Percentiles rank a stretch among this genome's conserved stretches.
These are phyloP conservation scores for Cyrtonyx montezumae DNA, from an alignment of 2,113 vertebrate genomes.

Conservation along the genomic window DNA sequence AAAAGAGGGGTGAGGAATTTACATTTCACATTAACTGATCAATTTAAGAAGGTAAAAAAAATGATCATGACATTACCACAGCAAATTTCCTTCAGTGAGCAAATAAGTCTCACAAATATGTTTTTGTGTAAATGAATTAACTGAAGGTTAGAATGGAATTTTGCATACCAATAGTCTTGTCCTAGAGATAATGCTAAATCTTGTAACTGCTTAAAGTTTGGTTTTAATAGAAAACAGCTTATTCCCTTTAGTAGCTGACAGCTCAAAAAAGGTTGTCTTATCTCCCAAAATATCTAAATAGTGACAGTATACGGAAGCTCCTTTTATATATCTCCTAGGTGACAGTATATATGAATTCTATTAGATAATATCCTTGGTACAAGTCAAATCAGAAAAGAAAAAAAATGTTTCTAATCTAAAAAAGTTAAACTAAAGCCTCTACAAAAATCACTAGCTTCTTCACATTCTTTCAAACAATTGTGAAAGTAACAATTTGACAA, in stretches of 20 bases:
- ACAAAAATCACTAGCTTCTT: neutral
- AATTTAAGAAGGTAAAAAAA: neutral
- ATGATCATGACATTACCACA: neutral
- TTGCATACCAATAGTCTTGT: neutral
- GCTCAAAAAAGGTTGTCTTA: neutral
- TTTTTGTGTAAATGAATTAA: neutral
- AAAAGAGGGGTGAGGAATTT: neutral
- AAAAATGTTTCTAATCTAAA: neutral
- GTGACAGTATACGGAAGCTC: neutral
- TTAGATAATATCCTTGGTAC: neutral
- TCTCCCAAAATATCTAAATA: conserved; percentile 35
- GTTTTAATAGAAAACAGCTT: conserved; percentile 36
- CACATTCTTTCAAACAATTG: neutral
- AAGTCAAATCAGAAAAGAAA: neutral
- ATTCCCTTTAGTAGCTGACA: neutral
- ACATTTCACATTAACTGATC: neutral
- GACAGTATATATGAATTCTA: conserved; percentile 30
- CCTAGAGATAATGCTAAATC: neutral
- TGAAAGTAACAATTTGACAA: neutral
- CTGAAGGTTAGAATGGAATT: neutral
- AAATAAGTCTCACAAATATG: neutral
- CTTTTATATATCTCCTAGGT: conserved; percentile 15
- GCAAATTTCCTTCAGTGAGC: neutral
- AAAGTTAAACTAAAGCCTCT: neutral
- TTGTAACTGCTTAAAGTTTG: neutral